These are phyloP conservation scores for Bujurquina vittata DNA, from an alignment of 2,113 vertebrate species.

Conservation along the genomic window DNA sequence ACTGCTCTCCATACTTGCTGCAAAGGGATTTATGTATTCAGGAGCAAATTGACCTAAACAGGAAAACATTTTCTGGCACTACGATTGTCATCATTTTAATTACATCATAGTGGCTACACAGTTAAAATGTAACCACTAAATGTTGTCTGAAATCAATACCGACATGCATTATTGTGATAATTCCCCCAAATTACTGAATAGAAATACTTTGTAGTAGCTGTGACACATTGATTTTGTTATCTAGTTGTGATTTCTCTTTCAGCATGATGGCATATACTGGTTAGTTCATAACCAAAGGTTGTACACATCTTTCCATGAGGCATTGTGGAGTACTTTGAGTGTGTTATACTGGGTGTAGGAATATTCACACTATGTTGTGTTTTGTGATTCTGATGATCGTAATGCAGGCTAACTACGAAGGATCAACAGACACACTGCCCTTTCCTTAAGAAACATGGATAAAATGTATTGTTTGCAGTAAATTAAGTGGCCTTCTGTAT, in stretches of 20 bases:
- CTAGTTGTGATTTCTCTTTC: neutral
- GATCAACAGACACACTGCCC: neutral
- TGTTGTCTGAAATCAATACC: neutral
- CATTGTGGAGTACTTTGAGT: too few relatives aligned
- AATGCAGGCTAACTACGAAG: neutral
- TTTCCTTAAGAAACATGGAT: neutral
- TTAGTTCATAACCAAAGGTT: too few relatives aligned
- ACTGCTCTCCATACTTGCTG: neutral
- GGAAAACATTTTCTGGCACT: neutral
- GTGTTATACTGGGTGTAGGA: too few relatives aligned
- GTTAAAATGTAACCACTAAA: neutral
- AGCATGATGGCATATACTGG: neutral
- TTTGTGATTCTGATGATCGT: too few relatives aligned
- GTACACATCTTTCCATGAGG: too few relatives aligned
- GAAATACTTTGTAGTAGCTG: neutral
- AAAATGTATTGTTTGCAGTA: neutral
- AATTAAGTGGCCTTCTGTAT: neutral
- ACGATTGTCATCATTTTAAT: neutral
- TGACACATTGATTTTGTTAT: neutral
- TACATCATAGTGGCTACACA: neutral
- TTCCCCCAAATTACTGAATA: neutral
- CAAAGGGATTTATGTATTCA: neutral
- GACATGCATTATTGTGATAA: neutral
- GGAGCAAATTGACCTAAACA: neutral
- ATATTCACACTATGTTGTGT: too few relatives aligned